phyloP scores from a whole-genome alignment of 2,888 invertebrate genomes.

The Tipula lateralis region DNA sequence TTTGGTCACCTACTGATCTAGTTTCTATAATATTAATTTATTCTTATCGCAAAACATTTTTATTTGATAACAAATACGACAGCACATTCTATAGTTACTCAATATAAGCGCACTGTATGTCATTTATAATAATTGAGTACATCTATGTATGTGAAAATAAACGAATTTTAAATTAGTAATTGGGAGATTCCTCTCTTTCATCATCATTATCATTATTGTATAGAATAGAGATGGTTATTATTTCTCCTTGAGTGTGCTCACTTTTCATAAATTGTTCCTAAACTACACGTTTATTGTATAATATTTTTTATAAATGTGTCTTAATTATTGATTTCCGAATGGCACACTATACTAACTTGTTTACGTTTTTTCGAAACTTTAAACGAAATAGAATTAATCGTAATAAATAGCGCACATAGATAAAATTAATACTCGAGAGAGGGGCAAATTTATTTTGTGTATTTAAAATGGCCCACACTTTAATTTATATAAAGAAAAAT shows the following conservation, averaged over 20 bases:
- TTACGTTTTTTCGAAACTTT: neutral
- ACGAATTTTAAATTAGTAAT: neutral
- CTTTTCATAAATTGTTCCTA: neutral
- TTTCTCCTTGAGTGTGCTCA: neutral
- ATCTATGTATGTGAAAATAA: neutral
- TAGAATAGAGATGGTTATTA: neutral
- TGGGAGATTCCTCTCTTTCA: neutral
- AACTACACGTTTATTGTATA: neutral
- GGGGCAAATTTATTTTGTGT: neutral
- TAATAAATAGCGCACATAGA: neutral
- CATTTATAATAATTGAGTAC: neutral
- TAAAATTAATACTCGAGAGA: neutral
- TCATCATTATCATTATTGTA: neutral
- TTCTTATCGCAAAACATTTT: neutral
- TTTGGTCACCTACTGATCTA: conserved; percentile 19
- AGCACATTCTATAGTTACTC: neutral
- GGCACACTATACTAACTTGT: neutral
- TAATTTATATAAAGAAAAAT: neutral
- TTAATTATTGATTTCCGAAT: neutral
- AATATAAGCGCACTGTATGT: neutral
- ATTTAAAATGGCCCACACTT: conserved; percentile 27
- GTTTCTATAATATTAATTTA: neutral
- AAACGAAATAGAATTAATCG: neutral
- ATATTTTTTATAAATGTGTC: neutral
- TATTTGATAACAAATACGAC: neutral